phyloP scores from a whole-genome alignment of 2,888 invertebrate species.

The Artemia sinica region DNA sequence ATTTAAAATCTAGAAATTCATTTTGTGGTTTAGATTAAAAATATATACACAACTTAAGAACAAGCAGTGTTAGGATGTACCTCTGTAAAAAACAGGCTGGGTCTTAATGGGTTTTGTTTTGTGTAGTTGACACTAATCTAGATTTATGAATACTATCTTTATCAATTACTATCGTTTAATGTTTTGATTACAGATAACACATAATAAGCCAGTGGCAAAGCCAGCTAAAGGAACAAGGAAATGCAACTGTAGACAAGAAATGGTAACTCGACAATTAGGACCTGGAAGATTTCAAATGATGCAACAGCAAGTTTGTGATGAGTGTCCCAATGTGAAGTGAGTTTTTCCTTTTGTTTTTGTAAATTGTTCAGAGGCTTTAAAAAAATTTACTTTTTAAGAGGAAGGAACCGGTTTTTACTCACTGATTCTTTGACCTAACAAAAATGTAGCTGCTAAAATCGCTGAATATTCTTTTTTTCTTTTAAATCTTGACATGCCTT shows the following conservation, averaged over 20 bases:
- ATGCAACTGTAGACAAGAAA: slow-evolving; percentile 96
- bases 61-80: not conserved
- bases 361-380: no score
- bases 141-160: slow-evolving; percentile 7
- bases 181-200: slow-evolving; percentile 50
- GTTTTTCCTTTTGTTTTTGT: slow-evolving; percentile 23
- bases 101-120: not conserved
- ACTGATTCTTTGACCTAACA: no score
- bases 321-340: slow-evolving; percentile 89
- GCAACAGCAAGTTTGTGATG: slow-evolving; percentile 90
- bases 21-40: no score
- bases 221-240: slow-evolving; percentile 83
- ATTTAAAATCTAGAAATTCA: no score
- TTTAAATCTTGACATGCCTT: no score
- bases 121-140: not conserved
- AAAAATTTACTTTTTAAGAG: no score
- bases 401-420: no score
- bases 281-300: slow-evolving; percentile 97
- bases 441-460: no score
- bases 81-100: not conserved
- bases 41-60: not conserved
- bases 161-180: slow-evolving; percentile 16
- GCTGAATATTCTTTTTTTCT: no score
- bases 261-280: slow-evolving; percentile 90
- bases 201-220: slow-evolving; percentile 90